Conservation (phyloP, 2,797 vertebrate genomes). For the Enteromius treurensis region DNA sequence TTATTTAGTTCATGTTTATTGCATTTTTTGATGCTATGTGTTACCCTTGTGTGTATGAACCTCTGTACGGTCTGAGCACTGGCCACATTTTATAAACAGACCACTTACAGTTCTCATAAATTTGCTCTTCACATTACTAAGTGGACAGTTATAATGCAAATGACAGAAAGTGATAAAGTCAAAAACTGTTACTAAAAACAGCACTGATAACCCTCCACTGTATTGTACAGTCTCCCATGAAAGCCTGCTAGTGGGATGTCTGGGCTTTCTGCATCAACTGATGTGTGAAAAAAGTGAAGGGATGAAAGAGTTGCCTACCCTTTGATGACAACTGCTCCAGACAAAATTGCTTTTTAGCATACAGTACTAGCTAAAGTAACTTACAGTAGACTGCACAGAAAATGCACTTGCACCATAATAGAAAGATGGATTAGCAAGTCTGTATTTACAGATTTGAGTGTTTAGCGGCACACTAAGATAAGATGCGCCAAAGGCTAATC, state of each 20-base stretch:
- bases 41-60: background rate
- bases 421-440: background rate
- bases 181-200: background rate
- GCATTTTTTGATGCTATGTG: background rate
- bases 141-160: background rate
- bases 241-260: background rate
- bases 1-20: background rate
- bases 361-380: background rate
- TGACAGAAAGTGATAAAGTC: background rate
- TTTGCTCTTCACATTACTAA: background rate
- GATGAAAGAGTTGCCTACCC: background rate
- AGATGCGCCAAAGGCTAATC: background rate
- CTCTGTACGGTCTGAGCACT: background rate
- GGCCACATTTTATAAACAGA: background rate
- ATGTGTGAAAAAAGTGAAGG: background rate
- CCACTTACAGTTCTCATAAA: background rate
- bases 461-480: constrained; percentile 6
- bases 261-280: constrained; percentile 4
- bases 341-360: background rate
- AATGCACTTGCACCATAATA: background rate
- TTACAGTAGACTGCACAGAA: background rate
- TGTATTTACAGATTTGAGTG: background rate
- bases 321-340: constrained; percentile 7
- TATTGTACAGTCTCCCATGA: constrained; percentile 21
- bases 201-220: constrained; percentile 35